Conservation (phyloP, 2,113 vertebrate species). For the Protobothrops mucrosquamatus region DNA sequence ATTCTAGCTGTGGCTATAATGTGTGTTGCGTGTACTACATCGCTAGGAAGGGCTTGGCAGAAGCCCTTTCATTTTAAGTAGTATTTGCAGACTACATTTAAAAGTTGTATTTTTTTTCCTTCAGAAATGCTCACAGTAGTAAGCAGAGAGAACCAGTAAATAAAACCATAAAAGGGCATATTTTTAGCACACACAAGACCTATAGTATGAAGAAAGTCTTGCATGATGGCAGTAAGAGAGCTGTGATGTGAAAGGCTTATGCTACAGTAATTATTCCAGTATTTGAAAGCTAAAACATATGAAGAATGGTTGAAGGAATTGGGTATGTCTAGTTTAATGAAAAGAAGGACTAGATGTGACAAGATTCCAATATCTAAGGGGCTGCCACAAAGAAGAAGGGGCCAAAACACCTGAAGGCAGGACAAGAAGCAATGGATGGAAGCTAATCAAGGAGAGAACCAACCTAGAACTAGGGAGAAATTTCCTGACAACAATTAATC, state of each 20-base stretch:
- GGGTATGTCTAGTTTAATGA: not conserved
- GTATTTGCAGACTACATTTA: not conserved
- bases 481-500: too few species aligned
- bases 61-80: not conserved
- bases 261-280: not conserved
- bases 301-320: not conserved
- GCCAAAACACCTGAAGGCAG: not conserved
- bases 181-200: not conserved
- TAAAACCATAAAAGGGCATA: not conserved
- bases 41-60: not conserved
- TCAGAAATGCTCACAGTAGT: not conserved
- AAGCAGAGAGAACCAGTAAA: not conserved
- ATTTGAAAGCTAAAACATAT: not conserved
- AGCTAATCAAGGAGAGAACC: too few species aligned
- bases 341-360: not conserved
- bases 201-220: not conserved
- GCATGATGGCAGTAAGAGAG: not conserved
- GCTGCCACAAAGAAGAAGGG: not conserved
- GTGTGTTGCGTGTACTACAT: too few species aligned
- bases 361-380: not conserved
- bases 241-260: not conserved
- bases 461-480: too few species aligned
- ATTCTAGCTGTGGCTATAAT: not conserved
- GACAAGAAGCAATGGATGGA: not conserved
- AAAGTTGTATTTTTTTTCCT: not conserved